A percentile compares a stretch with the other conserved stretches of the same genome.
Conservation (phyloP, 2,113 vertebrate genomes). For the Sardina pilchardus region DNA sequence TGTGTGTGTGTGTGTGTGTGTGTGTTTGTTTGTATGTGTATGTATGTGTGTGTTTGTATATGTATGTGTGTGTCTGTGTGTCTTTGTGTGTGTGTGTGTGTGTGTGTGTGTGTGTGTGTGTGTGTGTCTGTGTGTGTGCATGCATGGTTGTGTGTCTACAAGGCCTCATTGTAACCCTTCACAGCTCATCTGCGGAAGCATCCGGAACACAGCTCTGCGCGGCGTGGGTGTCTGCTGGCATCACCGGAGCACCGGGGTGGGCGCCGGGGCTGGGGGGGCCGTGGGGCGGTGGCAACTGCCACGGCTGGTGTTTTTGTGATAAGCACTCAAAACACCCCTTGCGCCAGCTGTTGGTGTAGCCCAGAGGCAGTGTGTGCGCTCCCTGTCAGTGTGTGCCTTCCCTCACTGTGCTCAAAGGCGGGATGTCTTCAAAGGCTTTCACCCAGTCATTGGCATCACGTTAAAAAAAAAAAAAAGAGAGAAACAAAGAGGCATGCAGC, state of each 20-base stretch:
- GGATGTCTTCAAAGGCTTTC: slow-evolving; percentile 7
- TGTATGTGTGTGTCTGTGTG: background rate
- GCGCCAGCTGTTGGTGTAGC: background rate
- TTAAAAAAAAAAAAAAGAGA: background rate
- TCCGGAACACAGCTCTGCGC: background rate
- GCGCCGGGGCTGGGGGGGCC: background rate
- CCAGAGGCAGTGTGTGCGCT: slow-evolving; percentile 3
- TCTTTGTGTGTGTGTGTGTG: background rate
- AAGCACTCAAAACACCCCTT: background rate
- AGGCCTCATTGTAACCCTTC: background rate
- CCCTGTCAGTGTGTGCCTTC: background rate
- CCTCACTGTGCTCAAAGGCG: background rate
- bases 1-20: background rate
- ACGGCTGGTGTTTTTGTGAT: slow-evolving; percentile 8
- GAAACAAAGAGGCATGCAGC: background rate
- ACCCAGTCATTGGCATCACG: background rate
- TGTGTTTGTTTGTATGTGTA: background rate
- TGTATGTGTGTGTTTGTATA: background rate
- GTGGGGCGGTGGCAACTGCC: background rate
- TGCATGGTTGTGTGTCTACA: background rate
- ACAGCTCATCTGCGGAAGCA: background rate
- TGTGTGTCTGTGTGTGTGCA: background rate
- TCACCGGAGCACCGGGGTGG: background rate
- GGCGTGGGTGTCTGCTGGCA: background rate
- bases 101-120: background rate